phyloP scores from a whole-genome alignment of 35 echinoderm and acorn worm genomes.

The Heliocidaris erythrogramma region DNA sequence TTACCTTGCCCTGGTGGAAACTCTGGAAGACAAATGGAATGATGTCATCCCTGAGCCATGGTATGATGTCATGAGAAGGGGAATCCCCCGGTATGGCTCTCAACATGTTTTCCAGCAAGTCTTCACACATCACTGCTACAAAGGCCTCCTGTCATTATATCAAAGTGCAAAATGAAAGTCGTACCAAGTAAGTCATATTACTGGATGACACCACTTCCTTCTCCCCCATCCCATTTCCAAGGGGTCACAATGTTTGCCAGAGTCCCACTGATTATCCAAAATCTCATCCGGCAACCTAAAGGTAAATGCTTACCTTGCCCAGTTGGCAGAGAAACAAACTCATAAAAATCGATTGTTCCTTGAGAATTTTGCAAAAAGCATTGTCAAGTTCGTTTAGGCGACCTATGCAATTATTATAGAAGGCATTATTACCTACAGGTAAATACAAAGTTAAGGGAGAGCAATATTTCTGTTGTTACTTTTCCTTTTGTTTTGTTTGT shows the following conservation, averaged over 20 bases:
- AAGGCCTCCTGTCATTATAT: slow-evolving; percentile 47
- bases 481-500: no score
- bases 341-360: no score
- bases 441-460: no score
- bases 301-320: no score
- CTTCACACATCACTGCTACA: slow-evolving; percentile 36
- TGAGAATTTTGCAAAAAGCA: no score
- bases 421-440: no score
- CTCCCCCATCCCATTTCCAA: not conserved
- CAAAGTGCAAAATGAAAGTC: not conserved
- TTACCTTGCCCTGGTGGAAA: slow-evolving; percentile 83
- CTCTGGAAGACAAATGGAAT: slow-evolving; percentile 72
- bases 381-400: no score
- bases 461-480: no score
- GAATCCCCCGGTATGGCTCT: slow-evolving; percentile 63
- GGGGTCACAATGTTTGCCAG: not conserved
- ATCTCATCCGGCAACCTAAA: no score
- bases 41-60: slow-evolving; percentile 77
- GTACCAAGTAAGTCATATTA: not conserved
- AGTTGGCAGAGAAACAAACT: no score
- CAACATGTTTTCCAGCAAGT: slow-evolving; percentile 64
- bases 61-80: slow-evolving; percentile 56
- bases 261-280: no score
- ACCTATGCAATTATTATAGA: no score
- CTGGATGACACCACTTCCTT: not conserved